Base-by-base conservation (phyloP, 2,888 invertebrate species). In the Tryphoninae sp. region DNA sequence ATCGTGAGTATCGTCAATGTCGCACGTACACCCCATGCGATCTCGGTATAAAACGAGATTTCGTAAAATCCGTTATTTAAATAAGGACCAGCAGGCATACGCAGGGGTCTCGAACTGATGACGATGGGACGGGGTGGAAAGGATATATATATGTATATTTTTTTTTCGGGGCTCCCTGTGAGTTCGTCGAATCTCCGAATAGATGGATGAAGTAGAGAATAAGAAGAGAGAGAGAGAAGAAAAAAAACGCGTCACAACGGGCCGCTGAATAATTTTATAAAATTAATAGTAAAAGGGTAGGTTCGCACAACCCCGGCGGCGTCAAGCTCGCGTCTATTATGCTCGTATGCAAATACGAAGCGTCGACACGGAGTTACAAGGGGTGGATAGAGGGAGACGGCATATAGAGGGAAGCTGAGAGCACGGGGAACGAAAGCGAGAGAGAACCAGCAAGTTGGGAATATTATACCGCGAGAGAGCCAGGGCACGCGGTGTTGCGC, bases 1-100 rank as follows among this genome's bases (percentile, higher is more conserved):
- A 51, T 40, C 19, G 58, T 13, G 33, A 68, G 23, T 42, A 72
- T 67, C 53, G 61, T 81, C 61, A 23, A 59, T 49, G 71, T 78
- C 59, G 78, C 55, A 42, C 22, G 19, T 65, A 51, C 86, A 86
- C 81, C 80, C 68, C 76, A 77, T 75, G 82, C 77, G 83, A 69
- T 73, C 82, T 51, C 33, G 81, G 84, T 84, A 84, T 86, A 88
- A 90, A 91, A 91, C 91, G 89, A 90, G 91, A 91, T 91, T 91
- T 91, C 84, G 85, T 88, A 89, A 91, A 91, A 92, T 92, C 91
- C 91, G 91, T 92, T 92, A 91, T 91, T 91, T 89, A 91, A 91
- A 91, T 91, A 91, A 88, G 87, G 68, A 72, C 26, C 74, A 72
- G 68, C 49, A 67, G 69, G 71, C 78, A 53, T 11, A 42, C 16